These are phyloP conservation scores for Nineta flava DNA, from an alignment of 2,888 invertebrate genomes.

Conservation along the genomic window DNA sequence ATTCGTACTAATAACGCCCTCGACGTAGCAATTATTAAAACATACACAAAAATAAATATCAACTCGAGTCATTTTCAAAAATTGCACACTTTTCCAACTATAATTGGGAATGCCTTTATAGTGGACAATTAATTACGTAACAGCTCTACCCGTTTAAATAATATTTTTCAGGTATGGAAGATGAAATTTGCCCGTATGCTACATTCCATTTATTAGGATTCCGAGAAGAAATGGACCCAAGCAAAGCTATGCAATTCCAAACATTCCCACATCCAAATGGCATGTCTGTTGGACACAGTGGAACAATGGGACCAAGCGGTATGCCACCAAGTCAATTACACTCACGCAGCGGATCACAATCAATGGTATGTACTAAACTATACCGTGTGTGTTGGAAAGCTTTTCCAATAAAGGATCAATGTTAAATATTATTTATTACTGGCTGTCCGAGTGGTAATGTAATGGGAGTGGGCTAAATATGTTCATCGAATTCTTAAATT, in stretches of 20 bases:
- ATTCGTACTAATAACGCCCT: too few species aligned
- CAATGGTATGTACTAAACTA: slow-evolving; percentile 52
- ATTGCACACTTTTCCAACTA: too few species aligned
- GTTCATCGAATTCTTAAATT: too few species aligned
- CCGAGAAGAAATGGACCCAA: slow-evolving; percentile 91
- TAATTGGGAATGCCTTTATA: too few species aligned
- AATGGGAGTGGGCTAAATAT: too few species aligned
- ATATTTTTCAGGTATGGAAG: slow-evolving; percentile 64
- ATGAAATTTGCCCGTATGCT: slow-evolving; percentile 93
- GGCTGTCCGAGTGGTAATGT: too few species aligned
- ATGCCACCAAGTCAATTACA: slow-evolving; percentile 58
- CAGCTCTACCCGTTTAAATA: slow-evolving; percentile 6
- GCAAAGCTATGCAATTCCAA: slow-evolving; percentile 78
- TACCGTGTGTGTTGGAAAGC: too few species aligned
- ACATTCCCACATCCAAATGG: slow-evolving; percentile 64
- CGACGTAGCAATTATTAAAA: too few species aligned
- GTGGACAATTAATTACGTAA: neutral
- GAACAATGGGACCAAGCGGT: slow-evolving; percentile 68
- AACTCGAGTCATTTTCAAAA: too few species aligned
- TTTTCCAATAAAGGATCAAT: too few species aligned
- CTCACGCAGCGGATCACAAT: slow-evolving; percentile 76
- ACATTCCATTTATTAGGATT: slow-evolving; percentile 91
- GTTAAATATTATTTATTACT: too few species aligned
- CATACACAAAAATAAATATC: too few species aligned
- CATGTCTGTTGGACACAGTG: slow-evolving; percentile 49